phyloP scores from a whole-genome alignment of 92 coral and sea anemone species.

The Phenganax marumi region DNA sequence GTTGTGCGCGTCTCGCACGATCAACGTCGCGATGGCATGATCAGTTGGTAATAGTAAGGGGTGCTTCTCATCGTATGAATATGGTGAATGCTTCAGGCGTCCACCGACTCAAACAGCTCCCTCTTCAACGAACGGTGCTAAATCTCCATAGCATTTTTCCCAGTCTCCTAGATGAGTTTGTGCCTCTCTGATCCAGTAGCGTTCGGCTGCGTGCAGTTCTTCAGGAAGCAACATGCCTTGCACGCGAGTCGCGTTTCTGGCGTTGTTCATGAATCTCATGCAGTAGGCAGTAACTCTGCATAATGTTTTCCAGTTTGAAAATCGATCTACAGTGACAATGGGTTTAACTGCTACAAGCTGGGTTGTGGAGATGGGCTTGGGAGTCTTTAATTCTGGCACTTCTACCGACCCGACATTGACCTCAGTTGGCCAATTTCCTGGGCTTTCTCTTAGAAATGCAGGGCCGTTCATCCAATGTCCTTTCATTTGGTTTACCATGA shows the following conservation, averaged over 20 bases:
- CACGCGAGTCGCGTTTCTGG: not conserved
- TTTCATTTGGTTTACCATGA: too few relatives aligned
- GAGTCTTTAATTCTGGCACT: too few relatives aligned
- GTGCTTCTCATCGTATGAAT: too few relatives aligned
- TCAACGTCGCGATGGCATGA: slow-evolving; percentile 38
- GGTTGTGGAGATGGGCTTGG: too few relatives aligned
- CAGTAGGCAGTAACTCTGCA: slow-evolving; percentile 33
- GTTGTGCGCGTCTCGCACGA: slow-evolving; percentile 33
- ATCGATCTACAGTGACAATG: not conserved
- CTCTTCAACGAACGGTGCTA: slow-evolving; percentile 45
- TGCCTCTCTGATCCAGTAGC: slow-evolving; percentile 34
- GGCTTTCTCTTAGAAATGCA: slow-evolving; percentile 31
- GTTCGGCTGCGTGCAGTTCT: slow-evolving; percentile 28
- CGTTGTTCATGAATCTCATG: too few relatives aligned
- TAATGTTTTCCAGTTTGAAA: slow-evolving; percentile 16
- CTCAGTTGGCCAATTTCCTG: too few relatives aligned
- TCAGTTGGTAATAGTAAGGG: slow-evolving; percentile 43
- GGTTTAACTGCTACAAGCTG: not conserved
- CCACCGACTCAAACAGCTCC: slow-evolving; percentile 54
- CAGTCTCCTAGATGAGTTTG: slow-evolving; percentile 33
- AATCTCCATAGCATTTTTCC: not conserved
- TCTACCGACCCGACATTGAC: too few relatives aligned
- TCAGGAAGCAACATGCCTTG: slow-evolving; percentile 20
- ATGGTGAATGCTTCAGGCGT: too few relatives aligned
- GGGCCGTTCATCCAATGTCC: too few relatives aligned